phyloP scores from a whole-genome alignment of 2,113 vertebrate genomes.

The Nannospalax galili region DNA sequence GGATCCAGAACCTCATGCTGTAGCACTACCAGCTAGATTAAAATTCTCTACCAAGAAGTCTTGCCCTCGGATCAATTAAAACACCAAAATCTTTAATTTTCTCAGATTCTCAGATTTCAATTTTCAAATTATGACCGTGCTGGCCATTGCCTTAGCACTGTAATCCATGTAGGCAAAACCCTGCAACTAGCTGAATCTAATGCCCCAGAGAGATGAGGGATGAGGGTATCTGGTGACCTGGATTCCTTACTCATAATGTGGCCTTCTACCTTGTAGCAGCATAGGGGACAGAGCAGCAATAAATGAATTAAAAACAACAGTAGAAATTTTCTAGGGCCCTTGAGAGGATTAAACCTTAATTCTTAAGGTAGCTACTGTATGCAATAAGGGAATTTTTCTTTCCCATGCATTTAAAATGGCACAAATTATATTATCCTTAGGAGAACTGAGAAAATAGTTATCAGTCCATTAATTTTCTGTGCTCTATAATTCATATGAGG shows the following conservation, averaged over 20 bases:
- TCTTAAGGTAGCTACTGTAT: not conserved
- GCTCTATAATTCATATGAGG: not conserved
- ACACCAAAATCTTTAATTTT: not conserved
- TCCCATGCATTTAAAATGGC: not conserved
- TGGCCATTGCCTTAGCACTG: not conserved
- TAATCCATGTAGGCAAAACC: not conserved
- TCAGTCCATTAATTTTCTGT: not conserved
- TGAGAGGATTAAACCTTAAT: not conserved
- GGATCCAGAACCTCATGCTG: not conserved
- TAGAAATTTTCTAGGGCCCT: not conserved
- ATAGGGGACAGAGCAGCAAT: not conserved
- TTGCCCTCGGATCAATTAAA: not conserved
- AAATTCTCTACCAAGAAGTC: not conserved
- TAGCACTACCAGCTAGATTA: not conserved
- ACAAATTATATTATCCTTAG: not conserved
- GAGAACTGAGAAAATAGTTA: not conserved
- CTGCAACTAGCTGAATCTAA: not conserved
- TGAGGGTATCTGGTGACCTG: not conserved
- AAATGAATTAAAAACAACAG: not conserved
- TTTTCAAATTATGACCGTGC: not conserved
- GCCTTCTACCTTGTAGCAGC: not conserved
- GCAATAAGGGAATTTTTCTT: not conserved
- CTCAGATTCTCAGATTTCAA: not conserved
- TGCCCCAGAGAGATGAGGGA: not conserved
- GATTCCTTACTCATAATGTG: not conserved